Conservation (phyloP, 92 coral and sea anemone species). For the Porites divaricata region DNA sequence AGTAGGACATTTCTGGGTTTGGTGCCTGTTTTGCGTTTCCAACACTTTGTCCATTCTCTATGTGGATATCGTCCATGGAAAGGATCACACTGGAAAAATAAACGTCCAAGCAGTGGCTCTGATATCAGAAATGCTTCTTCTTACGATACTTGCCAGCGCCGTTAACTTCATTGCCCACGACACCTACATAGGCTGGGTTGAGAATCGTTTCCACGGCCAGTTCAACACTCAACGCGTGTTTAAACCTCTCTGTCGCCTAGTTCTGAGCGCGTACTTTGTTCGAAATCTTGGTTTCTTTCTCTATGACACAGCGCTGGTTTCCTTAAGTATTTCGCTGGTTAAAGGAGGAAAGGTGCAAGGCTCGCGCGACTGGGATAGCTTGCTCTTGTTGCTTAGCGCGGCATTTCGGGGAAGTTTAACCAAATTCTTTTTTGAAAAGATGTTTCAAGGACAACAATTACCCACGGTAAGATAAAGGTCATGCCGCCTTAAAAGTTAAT, state of each 20-base stretch:
- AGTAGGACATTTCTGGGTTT: slow-evolving; percentile 84
- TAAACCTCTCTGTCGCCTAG: slow-evolving; percentile 42
- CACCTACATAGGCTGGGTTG: slow-evolving; percentile 60
- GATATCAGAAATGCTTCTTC: slow-evolving; percentile 59
- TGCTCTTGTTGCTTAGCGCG: slow-evolving; percentile 61
- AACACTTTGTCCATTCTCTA: slow-evolving; percentile 28
- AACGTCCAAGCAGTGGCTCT: slow-evolving; percentile 36
- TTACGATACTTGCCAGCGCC: slow-evolving; percentile 69
- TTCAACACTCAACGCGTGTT: slow-evolving; percentile 12
- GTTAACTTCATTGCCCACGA: slow-evolving; percentile 63
- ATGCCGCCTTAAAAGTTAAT: too few relatives aligned
- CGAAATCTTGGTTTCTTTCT: slow-evolving; percentile 78
- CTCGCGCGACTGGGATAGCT: slow-evolving; percentile 65
- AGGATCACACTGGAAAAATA: slow-evolving; percentile 5
- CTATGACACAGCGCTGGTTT: slow-evolving; percentile 81
- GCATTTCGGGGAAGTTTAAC: slow-evolving; percentile 86
- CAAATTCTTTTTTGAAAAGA: slow-evolving; percentile 77
- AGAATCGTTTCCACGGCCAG: slow-evolving; percentile 14
- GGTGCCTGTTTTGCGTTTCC: slow-evolving; percentile 58
- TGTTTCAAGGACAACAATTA: slow-evolving; percentile 72
- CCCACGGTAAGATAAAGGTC: slow-evolving; percentile 43
- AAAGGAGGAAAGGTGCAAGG: slow-evolving; percentile 36
- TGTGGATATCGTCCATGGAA: slow-evolving; percentile 40
- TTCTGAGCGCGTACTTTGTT: slow-evolving; percentile 57
- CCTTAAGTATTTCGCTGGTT: slow-evolving; percentile 75